Conservation (phyloP, 2,797 vertebrate genomes). For the Merluccius polli region DNA sequence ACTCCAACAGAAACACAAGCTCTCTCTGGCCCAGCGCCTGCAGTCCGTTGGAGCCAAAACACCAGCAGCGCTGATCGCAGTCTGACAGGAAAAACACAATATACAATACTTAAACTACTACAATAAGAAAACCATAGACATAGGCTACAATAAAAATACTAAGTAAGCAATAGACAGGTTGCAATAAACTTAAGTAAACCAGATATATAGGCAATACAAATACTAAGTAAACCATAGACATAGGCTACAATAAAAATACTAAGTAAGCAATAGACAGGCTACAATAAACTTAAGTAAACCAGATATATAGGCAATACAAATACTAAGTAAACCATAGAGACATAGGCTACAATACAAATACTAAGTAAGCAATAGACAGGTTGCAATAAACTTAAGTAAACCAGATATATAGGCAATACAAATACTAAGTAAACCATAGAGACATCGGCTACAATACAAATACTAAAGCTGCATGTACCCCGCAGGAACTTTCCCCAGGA, state of each 20-base stretch:
- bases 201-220: not conserved
- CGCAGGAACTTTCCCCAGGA: too few species aligned
- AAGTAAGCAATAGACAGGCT: too few species aligned
- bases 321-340: not conserved
- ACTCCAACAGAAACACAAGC: conserved; percentile 83
- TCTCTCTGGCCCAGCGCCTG: conserved; percentile 91
- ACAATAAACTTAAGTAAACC: too few species aligned
- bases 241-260: not conserved
- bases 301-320: not conserved
- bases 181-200: too few species aligned
- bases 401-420: not conserved
- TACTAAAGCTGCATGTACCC: too few species aligned
- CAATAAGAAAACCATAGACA: not conserved
- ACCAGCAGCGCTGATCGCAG: conserved; percentile 85
- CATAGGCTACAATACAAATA: not conserved
- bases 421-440: not conserved
- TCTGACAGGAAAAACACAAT: conserved; percentile 58
- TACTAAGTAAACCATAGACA: not conserved
- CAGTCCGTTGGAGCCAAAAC: conserved; percentile 87
- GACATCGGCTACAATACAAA: not conserved
- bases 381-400: too few species aligned
- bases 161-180: not conserved
- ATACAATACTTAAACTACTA: too few species aligned
- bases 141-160: not conserved
- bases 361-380: not conserved